Evolutionary conservation across 2,113 vertebrate genomes (phyloP).

Genomic region (Myodes glareolus): DNA sequence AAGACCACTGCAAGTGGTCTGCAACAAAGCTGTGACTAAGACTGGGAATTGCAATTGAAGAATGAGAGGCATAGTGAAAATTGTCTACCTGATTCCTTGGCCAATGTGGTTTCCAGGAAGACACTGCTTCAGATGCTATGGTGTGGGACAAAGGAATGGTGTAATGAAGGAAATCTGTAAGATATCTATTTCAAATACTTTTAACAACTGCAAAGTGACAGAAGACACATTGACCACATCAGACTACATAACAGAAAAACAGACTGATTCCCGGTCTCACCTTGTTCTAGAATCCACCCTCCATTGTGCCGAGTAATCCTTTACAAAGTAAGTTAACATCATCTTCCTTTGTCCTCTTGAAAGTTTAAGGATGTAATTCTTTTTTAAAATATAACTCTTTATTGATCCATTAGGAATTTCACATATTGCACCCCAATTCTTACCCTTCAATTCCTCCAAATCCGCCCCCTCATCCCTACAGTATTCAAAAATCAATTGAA

Average conservation of each 20-base stretch:
- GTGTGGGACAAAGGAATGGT: background rate
- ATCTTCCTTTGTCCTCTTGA: background rate
- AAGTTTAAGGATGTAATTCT: background rate
- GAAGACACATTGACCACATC: background rate
- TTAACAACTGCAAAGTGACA: background rate
- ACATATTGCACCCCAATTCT: too few species aligned
- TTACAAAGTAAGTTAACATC: background rate
- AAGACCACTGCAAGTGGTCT: background rate
- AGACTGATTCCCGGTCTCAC: background rate
- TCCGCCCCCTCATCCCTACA: too few species aligned
- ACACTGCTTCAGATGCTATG: background rate
- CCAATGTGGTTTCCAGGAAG: background rate
- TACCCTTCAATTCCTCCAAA: too few species aligned
- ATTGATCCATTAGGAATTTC: too few species aligned
- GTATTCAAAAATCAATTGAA: too few species aligned
- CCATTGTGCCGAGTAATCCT: background rate
- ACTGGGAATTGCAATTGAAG: background rate
- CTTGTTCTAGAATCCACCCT: background rate
- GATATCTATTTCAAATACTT: background rate
- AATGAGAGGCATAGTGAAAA: background rate
- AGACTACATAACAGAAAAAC: background rate
- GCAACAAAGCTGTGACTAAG: background rate
- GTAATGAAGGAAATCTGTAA: background rate
- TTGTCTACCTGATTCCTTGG: background rate
- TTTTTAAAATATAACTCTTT: too few species aligned